Percentiles rank a stretch among this genome's conserved stretches.
These are phyloP conservation scores for Chinchilla lanigera DNA, from an alignment of 2,113 vertebrate genomes.

Conservation along the genomic window DNA sequence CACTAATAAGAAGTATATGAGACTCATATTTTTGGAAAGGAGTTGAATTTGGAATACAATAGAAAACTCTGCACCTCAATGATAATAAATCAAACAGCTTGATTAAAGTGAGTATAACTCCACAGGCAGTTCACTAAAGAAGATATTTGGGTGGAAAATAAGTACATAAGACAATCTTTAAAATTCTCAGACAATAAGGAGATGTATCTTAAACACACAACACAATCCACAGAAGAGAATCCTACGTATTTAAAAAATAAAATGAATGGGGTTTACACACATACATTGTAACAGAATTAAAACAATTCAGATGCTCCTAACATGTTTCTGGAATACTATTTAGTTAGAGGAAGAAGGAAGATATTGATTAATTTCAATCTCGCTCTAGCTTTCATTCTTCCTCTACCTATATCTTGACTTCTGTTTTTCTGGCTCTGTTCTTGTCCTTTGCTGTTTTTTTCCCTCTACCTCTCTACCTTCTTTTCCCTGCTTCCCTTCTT, in stretches of 20 bases:
- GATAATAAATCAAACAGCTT: background rate
- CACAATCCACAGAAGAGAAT: background rate
- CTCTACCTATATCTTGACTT: background rate
- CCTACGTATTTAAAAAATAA: background rate
- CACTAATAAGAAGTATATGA: background rate
- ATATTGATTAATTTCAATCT: background rate
- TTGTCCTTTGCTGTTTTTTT: background rate
- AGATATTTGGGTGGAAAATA: background rate
- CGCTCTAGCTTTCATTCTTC: too few species aligned
- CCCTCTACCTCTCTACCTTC: background rate
- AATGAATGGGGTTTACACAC: background rate
- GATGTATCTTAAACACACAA: background rate
- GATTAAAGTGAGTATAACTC: background rate
- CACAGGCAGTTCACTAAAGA: background rate
- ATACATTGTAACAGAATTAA: background rate
- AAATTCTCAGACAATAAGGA: background rate
- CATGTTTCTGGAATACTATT: background rate
- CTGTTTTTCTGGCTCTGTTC: background rate
- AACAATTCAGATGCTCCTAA: background rate
- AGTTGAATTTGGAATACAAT: background rate
- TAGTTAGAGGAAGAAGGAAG: background rate
- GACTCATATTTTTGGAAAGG: background rate
- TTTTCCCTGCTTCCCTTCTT: background rate
- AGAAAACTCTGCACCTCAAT: background rate
- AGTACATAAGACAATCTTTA: background rate